Percentiles rank a stretch among this genome's conserved stretches.
These are phyloP conservation scores for Folsomia manolachei DNA, from an alignment of 2,888 invertebrate genomes.

Conservation along the genomic window DNA sequence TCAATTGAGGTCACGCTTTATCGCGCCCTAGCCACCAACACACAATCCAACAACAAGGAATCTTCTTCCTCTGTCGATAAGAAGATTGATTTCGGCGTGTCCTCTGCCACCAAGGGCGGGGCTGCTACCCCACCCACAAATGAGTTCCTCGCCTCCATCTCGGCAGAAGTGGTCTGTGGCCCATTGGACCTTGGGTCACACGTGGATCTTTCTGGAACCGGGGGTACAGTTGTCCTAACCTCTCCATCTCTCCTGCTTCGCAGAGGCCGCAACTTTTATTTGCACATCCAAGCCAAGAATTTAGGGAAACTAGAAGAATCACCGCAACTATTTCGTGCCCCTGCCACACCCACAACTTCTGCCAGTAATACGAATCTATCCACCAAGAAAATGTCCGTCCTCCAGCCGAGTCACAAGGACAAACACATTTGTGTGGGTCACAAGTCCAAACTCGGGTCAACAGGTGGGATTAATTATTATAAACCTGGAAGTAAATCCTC, in stretches of 20 bases:
- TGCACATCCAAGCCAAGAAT: constrained; percentile 48
- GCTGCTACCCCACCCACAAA: constrained; percentile 61
- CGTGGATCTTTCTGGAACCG: constrained; percentile 78
- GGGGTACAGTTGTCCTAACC: constrained; percentile 79
- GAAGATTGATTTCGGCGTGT: constrained; percentile 41
- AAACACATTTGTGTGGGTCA: not conserved
- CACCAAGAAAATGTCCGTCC: not conserved
- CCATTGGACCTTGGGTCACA: constrained; percentile 78
- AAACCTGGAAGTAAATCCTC: too few relatives aligned
- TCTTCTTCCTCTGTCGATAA: constrained; percentile 35
- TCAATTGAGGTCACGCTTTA: constrained; percentile 71
- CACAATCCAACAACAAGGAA: not conserved
- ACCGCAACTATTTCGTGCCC: not conserved
- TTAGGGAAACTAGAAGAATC: constrained; percentile 25
- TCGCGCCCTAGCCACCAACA: constrained; percentile 34
- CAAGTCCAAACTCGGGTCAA: not conserved
- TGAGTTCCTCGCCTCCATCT: constrained; percentile 79
- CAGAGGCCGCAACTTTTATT: constrained; percentile 68
- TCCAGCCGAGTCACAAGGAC: not conserved
- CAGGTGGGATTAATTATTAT: not conserved
- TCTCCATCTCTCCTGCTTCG: constrained; percentile 79
- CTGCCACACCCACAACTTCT: not conserved
- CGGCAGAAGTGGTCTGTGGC: constrained; percentile 86
- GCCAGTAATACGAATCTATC: not conserved
- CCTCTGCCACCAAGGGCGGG: constrained; percentile 22